These are phyloP conservation scores for Agriopis marginaria DNA, from an alignment of 2,888 invertebrate species.

Conservation along the genomic window DNA sequence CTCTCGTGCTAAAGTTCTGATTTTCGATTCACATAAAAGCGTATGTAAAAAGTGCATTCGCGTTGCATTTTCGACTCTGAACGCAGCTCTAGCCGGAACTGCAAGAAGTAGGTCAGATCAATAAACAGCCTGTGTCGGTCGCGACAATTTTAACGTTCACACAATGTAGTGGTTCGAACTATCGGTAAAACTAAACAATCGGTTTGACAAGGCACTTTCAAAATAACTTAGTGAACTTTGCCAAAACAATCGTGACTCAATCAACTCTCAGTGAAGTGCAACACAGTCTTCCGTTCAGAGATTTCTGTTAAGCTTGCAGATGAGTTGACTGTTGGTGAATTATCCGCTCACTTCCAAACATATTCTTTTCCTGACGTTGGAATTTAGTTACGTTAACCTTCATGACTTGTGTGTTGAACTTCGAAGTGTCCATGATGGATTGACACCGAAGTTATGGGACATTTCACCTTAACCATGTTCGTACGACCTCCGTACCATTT, in stretches of 20 bases:
- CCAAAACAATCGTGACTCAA: not conserved
- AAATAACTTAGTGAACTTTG: not conserved
- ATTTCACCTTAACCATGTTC: slow-evolving; percentile 20
- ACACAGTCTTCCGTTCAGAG: not conserved
- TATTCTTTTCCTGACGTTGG: not conserved
- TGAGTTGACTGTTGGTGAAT: not conserved
- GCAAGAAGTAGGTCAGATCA: slow-evolving; percentile 61
- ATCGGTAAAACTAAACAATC: not conserved
- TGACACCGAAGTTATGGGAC: not conserved
- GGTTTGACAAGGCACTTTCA: not conserved
- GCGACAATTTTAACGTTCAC: slow-evolving; percentile 44
- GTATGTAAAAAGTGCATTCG: slow-evolving; percentile 27
- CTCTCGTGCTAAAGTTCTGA: not conserved
- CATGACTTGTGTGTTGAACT: not conserved
- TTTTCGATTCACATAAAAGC: slow-evolving; percentile 12
- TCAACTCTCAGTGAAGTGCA: not conserved
- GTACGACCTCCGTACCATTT: slow-evolving; percentile 22
- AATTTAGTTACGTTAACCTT: no score
- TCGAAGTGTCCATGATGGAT: not conserved
- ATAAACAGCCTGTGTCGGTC: slow-evolving; percentile 52
- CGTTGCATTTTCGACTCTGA: slow-evolving; percentile 30
- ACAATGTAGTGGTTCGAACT: slow-evolving; percentile 20
- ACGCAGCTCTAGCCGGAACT: slow-evolving; percentile 38
- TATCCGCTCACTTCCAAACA: not conserved
- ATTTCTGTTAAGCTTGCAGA: not conserved